These are phyloP conservation scores for Hydrotaea cyrtoneurina DNA, from an alignment of 2,888 invertebrate species.

Conservation along the genomic window DNA sequence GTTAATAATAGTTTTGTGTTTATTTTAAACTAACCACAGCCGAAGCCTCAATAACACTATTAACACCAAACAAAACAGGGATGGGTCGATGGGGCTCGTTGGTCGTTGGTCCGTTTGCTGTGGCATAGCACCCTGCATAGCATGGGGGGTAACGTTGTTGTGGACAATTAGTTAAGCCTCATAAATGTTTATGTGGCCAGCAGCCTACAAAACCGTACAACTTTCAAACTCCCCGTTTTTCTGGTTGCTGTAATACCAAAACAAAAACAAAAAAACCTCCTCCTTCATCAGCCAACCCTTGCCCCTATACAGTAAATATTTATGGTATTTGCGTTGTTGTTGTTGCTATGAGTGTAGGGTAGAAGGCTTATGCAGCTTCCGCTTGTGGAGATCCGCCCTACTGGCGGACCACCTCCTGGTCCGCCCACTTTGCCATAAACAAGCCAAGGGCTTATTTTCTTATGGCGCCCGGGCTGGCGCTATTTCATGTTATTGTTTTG, in stretches of 20 bases:
- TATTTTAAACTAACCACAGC: conserved; percentile 13
- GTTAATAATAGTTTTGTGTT: conserved; percentile 26
- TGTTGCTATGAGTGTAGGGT: not conserved
- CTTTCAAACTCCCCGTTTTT: not conserved
- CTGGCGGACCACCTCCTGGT: not conserved
- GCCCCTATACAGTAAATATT: not conserved
- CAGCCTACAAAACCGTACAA: not conserved
- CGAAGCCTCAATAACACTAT: not conserved
- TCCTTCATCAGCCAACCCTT: not conserved
- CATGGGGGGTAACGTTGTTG: not conserved
- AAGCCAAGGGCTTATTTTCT: not conserved
- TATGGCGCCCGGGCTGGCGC: not conserved
- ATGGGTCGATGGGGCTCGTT: not conserved
- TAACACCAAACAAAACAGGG: not conserved
- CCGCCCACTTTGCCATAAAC: conserved; percentile 1
- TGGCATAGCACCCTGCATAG: not conserved
- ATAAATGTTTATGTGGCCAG: not conserved
- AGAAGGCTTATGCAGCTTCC: conserved; percentile 22
- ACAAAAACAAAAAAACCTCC: too few species aligned
- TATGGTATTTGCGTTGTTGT: not conserved
- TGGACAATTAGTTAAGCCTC: conserved; percentile 18
- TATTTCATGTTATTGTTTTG: conserved; percentile 24
- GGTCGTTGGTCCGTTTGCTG: too few species aligned
- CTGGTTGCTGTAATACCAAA: not conserved
- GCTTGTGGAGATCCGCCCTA: not conserved